phyloP scores from a whole-genome alignment of 37 sponge, comb jelly and placozoan genomes.

The Aplysina aerophoba region DNA sequence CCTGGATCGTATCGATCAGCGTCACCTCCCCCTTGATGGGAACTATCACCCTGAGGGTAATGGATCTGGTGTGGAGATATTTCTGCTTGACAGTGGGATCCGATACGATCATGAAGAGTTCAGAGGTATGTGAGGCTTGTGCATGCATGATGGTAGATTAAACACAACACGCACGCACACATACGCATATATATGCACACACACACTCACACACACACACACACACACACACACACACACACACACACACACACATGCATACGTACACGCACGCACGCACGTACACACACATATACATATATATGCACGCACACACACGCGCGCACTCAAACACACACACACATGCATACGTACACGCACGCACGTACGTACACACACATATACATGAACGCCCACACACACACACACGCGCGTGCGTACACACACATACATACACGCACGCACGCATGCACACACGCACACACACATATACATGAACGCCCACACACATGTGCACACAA shows the following conservation, averaged over 20 bases:
- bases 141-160: constrained; percentile 10
- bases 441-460: no score
- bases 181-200: constrained; percentile 17
- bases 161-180: not conserved
- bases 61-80: constrained; percentile 76
- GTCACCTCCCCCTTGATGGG: constrained; percentile 26
- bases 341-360: not conserved
- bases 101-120: constrained; percentile 51
- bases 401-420: no score
- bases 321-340: not conserved
- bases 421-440: no score
- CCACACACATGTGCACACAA: no score
- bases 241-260: no score
- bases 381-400: no score
- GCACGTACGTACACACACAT: no score
- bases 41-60: constrained; percentile 52
- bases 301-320: not conserved
- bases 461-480: no score
- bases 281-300: no score
- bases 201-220: constrained; percentile 45
- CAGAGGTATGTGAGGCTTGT: constrained; percentile 10
- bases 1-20: constrained; percentile 73
- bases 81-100: constrained; percentile 67
- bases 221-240: constrained; percentile 30
- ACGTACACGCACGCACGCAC: no score